Evolutionary conservation across 30 jellyfish, hydroid and myxozoan genomes (phyloP), one percentile per base, ranked within the genome.

Genomic region (Hydractinia symbiolongicarpus): DNA sequence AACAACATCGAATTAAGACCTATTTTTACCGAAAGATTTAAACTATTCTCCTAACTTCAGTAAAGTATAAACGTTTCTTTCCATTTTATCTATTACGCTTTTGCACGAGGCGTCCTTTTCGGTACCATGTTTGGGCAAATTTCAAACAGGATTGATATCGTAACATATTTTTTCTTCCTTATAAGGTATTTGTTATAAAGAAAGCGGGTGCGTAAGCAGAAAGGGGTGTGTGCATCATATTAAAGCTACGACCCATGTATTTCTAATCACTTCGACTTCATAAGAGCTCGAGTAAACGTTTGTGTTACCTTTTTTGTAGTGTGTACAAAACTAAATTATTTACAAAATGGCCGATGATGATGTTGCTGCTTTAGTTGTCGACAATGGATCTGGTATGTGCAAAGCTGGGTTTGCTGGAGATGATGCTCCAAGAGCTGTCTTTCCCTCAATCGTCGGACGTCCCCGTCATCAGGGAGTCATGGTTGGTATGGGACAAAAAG

Each of bases 341-440:
- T 30, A 30, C 74, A 71, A 82, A 55, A 93, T 93, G 99, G 94
- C 91, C 78, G 99, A 93, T 72, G 99, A 93, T 78, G 99, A 93
- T 81, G 95, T 93, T 72, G 99, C 99, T 19, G 99, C 99, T 50
- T 87, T 93, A 51, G 99, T 93, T 86, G 86, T 93, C 68, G 99
- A 93, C 95, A 93, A 93, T 93, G 99, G 99, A 87, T 93, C 99
- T 85, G 99, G 99, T 82, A 92, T 92, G 98, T 86, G 96, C 95
- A 93, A 93, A 64, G 99, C 99, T 76, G 99, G 99, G 9, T 93
- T 93, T 72, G 99, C 99, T 40, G 99, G 99, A 68, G 99, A 93
- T 79, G 99, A 93, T 78, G 99, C 99, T 14, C 99, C 99, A 77
- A 87, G 99, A 61, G 99, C 99, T 55, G 99, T 93, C 81, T 93